Evolutionary conservation across 2,797 vertebrate genomes (phyloP).

Genomic region (Hyperoplus immaculatus): DNA sequence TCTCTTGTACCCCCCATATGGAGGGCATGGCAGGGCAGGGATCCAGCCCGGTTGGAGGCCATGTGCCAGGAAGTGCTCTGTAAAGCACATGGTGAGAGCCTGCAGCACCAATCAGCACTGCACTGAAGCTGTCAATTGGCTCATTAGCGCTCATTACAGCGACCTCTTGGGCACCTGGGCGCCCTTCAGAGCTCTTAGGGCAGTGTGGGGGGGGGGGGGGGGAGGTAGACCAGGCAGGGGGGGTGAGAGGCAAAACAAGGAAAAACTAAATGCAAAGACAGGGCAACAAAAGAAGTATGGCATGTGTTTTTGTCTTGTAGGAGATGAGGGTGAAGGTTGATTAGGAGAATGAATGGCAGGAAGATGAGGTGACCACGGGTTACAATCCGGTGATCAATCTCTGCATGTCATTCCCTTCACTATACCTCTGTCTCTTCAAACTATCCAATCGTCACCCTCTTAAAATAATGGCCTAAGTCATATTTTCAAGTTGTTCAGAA

Average conservation of each 20-base stretch:
- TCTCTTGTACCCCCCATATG: constrained; percentile 53
- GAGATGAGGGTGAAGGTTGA: constrained; percentile 3
- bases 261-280: constrained; percentile 45
- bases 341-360: neutral
- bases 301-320: constrained; percentile 16
- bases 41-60: constrained; percentile 70
- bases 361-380: constrained; percentile 31
- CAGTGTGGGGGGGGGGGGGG: constrained; percentile 26
- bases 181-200: constrained; percentile 81
- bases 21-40: constrained; percentile 68
- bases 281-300: constrained; percentile 48
- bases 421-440: too few species aligned
- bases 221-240: constrained; percentile 33
- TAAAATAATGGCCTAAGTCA: too few species aligned
- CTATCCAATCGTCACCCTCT: too few species aligned
- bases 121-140: constrained; percentile 81
- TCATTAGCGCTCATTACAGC: constrained; percentile 82
- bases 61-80: constrained; percentile 79
- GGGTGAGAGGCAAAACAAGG: constrained; percentile 52
- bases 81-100: constrained; percentile 78
- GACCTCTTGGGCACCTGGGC: constrained; percentile 83
- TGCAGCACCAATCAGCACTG: constrained; percentile 80
- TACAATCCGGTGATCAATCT: too few species aligned
- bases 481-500: too few species aligned
- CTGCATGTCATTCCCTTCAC: too few species aligned